Percentiles rank a stretch among this genome's conserved stretches.
phyloP scores from a whole-genome alignment of 2,797 vertebrate species.

The Smutsia gigantea region DNA sequence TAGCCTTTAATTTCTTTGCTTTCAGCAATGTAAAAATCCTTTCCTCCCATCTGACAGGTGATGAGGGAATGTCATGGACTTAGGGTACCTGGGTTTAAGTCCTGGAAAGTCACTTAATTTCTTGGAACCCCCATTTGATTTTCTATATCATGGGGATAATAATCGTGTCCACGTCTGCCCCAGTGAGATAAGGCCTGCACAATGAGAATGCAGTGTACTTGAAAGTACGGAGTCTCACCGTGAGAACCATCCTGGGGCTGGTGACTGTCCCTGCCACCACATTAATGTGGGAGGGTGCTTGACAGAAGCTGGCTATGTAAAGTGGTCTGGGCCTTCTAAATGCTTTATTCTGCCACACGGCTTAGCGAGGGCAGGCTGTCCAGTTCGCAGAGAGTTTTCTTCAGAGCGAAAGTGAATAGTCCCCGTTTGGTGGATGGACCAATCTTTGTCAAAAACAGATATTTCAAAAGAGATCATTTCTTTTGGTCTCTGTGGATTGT shows the following conservation, averaged over 20 bases:
- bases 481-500: background rate
- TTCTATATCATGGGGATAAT: background rate
- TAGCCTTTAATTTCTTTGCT: background rate
- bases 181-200: background rate
- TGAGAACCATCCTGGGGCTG: background rate
- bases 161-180: background rate
- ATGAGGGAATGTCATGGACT: background rate
- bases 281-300: background rate
- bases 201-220: background rate
- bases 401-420: background rate
- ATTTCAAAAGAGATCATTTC: conserved; percentile 19
- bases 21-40: background rate
- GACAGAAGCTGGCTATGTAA: background rate
- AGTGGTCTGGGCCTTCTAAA: background rate
- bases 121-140: background rate
- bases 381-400: background rate
- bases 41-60: background rate
- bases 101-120: background rate
- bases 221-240: background rate
- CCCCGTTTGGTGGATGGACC: background rate
- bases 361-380: background rate
- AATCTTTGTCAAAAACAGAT: conserved; percentile 25
- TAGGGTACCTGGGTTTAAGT: background rate
- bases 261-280: background rate
- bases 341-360: background rate